Percentiles rank a stretch among this genome's conserved stretches.
These are phyloP conservation scores for Camponotus pennsylvanicus DNA, from an alignment of 1,140 invertebrate species.

Conservation along the genomic window DNA sequence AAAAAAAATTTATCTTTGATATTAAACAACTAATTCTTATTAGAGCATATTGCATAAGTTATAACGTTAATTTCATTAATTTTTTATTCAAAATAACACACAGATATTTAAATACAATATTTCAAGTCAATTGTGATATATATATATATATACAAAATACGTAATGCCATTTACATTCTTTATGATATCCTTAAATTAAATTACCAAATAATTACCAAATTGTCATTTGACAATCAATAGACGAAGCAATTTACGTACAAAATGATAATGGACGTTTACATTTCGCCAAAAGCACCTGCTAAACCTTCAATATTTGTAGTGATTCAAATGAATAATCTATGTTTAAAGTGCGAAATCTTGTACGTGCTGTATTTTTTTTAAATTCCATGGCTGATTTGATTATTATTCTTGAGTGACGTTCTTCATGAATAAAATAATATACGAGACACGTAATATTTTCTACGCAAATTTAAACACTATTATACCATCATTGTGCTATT, in stretches of 20 bases:
- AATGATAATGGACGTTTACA: slow-evolving; percentile 9
- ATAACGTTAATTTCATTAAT: neutral
- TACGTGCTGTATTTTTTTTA: slow-evolving; percentile 43
- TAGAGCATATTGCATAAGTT: neutral
- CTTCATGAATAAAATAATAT: slow-evolving; percentile 38
- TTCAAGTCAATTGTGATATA: neutral
- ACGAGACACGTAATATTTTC: slow-evolving; percentile 1
- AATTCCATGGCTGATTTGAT: neutral
- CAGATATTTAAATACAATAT: neutral
- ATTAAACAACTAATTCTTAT: too few species aligned
- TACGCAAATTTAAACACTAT: neutral
- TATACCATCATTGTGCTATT: too few species aligned
- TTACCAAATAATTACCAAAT: neutral
- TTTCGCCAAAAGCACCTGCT: slow-evolving; percentile 9
- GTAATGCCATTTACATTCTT: neutral
- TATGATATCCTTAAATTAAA: neutral
- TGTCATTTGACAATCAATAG: neutral
- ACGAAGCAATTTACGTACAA: slow-evolving; percentile 7
- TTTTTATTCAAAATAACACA: neutral
- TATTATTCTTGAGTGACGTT: slow-evolving; percentile 19
- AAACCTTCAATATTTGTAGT: slow-evolving; percentile 31
- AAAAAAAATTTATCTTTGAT: neutral
- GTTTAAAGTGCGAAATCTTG: slow-evolving; percentile 34
- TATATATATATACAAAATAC: neutral
- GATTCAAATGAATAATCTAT: slow-evolving; percentile 44